Evolutionary conservation across 1,140 invertebrate genomes (phyloP).

Genomic region (Sarcophaga peregrina): DNA sequence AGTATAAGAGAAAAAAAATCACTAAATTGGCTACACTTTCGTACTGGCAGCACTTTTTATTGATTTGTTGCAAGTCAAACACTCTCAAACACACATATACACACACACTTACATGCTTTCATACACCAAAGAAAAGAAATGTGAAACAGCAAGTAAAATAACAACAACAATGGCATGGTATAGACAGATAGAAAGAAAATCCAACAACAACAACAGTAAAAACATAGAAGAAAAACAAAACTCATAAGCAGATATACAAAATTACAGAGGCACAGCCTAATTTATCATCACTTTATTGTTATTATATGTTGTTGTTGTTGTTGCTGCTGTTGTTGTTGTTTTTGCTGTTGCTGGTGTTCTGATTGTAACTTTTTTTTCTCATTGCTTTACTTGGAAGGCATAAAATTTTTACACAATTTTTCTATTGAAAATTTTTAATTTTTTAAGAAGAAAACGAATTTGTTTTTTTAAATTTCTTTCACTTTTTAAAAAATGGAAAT

Average conservation of each 20-base stretch:
- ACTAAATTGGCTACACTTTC: background rate
- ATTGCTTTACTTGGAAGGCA: background rate
- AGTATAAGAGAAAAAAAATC: background rate
- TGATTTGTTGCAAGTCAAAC: constrained; percentile 39
- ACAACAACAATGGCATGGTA: background rate
- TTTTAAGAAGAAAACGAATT: background rate
- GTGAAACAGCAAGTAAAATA: background rate
- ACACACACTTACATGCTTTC: background rate
- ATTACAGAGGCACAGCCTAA: constrained; percentile 30
- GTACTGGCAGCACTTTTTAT: constrained; percentile 16
- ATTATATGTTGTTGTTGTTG: too few species aligned
- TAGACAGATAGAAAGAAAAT: constrained; percentile 1
- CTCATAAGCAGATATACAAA: constrained; percentile 1
- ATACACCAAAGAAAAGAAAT: background rate
- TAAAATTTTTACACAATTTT: background rate
- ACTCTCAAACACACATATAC: background rate
- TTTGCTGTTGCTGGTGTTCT: background rate
- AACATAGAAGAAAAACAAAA: too few species aligned
- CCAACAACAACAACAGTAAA: constrained; percentile 11
- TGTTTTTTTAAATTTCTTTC: too few species aligned
- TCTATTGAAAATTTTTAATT: background rate
- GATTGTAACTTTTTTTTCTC: background rate
- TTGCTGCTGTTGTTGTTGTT: too few species aligned
- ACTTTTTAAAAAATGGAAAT: too few species aligned
- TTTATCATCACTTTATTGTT: background rate